These are phyloP conservation scores for Leptarthrus brevirostris DNA, from an alignment of 2,888 invertebrate species.

Conservation along the genomic window DNA sequence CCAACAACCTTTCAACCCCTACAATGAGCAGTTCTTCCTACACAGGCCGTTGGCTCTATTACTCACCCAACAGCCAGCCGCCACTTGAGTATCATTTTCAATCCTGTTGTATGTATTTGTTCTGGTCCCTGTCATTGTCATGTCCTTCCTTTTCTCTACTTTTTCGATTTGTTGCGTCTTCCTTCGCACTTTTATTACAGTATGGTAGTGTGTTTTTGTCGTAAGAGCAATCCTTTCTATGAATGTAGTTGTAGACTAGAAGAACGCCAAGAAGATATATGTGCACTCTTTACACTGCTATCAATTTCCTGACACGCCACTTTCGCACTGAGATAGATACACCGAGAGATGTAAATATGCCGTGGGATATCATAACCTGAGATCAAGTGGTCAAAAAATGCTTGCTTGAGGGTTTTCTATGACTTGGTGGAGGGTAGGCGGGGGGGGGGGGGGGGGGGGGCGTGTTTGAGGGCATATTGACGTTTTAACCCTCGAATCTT, in stretches of 20 bases:
- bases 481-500: conserved; percentile 34
- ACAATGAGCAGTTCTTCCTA: conserved; percentile 11
- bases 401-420: no score
- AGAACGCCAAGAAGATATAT: neutral
- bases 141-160: conserved; percentile 4
- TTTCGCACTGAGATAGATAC: conserved; percentile 6
- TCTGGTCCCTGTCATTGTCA: conserved; percentile 25
- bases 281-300: neutral
- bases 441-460: no score
- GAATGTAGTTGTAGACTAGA: no score
- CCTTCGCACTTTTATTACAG: neutral
- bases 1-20: conserved; percentile 47
- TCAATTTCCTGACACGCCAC: neutral
- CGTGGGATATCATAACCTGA: conserved; percentile 29
- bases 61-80: conserved; percentile 3
- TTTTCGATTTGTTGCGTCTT: no score
- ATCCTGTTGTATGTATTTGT: conserved; percentile 6
- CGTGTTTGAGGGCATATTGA: conserved; percentile 11
- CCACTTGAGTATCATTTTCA: neutral
- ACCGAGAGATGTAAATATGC: conserved; percentile 38
- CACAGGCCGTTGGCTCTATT: conserved; percentile 16
- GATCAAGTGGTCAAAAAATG: conserved; percentile 40
- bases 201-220: no score
- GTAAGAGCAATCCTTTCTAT: no score
- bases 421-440: no score